Evolutionary conservation across 1,140 invertebrate species (phyloP), one percentile per base, ranked within the genome.

Genomic region (Ceratina calcarata): DNA sequence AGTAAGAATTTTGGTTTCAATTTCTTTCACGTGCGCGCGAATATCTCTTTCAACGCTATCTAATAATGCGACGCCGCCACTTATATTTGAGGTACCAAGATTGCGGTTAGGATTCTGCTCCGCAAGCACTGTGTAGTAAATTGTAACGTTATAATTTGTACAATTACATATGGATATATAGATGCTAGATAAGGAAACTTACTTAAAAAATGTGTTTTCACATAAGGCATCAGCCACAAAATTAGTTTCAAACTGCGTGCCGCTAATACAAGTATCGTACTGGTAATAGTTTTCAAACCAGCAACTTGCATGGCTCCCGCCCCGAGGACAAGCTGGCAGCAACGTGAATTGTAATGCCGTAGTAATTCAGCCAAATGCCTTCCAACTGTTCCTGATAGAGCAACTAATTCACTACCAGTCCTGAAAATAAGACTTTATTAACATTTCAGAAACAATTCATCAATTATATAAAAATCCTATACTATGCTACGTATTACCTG

Each of bases 231-330:
- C 67, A 97, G 91, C 95, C 96, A 97, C 15, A 97, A 90, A 55
- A 99, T 94, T 20, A 97, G 93, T 88, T 97, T 96, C 89, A 98
- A 90, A 93, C 96, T 98, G 81, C 99, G 94, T 12, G 97, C 97
- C 0, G 98, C 97, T 78, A 99, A 93, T 12, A 98, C 98, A 79
- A 99, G 93, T 94, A 99, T 99, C 58, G 96, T 97, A 80, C 97
- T 98, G 0, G 98, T 98, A 66, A 99, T 99, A 61, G 98, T 99
- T 94, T 99, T 99, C 58, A 99, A 93, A 0, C 98, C 98, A 20
- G 98, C 98, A 79, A 98, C 96, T 89, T 98, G 96, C 88, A 99
- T 95, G 2, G 99, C 98, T 49, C 98, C 98, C 49, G 98, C 99
- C 66, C 98, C 98, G 27, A 99, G 93, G 32, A 99, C 97, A 73